A percentile compares a stretch with the other conserved stretches of the same genome.
Evolutionary conservation across 2,113 vertebrate species (phyloP).

Genomic region (Dasyurus viverrinus): DNA sequence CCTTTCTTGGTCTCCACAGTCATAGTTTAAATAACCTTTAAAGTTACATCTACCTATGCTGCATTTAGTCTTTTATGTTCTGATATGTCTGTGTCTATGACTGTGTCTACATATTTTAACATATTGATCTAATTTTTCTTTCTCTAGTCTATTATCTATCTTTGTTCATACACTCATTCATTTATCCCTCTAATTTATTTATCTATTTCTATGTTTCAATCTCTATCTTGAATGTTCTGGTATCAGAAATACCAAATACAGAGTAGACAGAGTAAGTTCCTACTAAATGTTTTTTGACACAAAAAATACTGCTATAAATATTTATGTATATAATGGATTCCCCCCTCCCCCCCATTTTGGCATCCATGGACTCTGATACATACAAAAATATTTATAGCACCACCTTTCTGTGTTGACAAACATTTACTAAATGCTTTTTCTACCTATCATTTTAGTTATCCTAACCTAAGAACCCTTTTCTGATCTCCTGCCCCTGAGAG

Average conservation of each 20-base stretch:
- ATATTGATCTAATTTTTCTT: no score
- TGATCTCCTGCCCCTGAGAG: background rate
- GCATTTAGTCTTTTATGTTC: background rate
- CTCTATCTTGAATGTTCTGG: background rate
- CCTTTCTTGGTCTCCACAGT: background rate
- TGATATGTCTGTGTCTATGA: background rate
- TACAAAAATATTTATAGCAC: background rate
- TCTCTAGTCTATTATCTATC: no score
- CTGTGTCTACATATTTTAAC: no score
- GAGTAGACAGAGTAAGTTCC: background rate
- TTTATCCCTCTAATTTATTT: no score
- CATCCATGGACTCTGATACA: background rate
- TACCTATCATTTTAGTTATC: background rate
- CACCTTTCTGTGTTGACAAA: background rate
- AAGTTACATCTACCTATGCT: background rate
- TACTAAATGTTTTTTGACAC: background rate
- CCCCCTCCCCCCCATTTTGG: background rate
- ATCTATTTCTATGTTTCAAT: no score
- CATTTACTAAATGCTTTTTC: background rate
- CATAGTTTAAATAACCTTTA: background rate
- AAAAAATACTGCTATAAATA: background rate
- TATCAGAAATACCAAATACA: background rate
- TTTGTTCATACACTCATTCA: no score
- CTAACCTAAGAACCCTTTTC: background rate
- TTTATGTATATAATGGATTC: background rate